Evolutionary conservation across 2,113 vertebrate species (phyloP).

Genomic region (Meles meles): DNA sequence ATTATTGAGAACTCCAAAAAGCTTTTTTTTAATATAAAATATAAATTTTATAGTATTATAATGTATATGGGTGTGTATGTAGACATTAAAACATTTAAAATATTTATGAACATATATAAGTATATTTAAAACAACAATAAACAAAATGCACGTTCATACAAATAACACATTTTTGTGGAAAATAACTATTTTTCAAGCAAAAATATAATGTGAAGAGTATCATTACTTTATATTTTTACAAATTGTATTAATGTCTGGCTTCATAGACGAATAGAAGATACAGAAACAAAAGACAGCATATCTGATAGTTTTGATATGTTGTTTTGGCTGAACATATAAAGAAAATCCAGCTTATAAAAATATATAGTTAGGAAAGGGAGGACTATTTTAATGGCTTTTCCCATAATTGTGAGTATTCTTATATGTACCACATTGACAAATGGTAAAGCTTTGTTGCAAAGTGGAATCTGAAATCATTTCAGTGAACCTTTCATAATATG

Average conservation of each 20-base stretch:
- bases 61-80: background rate
- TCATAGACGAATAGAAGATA: background rate
- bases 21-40: too few relatives aligned
- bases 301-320: background rate
- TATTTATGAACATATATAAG: background rate
- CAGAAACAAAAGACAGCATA: background rate
- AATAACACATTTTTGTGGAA: background rate
- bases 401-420: background rate
- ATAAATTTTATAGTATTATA: background rate
- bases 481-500: background rate
- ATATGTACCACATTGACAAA: background rate
- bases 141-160: background rate
- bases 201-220: background rate
- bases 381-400: background rate
- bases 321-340: background rate
- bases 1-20: background rate
- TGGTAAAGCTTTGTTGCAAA: background rate
- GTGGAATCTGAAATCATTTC: background rate
- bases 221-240: background rate
- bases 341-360: background rate
- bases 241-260: background rate
- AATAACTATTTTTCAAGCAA: background rate
- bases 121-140: background rate
- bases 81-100: background rate
- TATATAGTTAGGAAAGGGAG: background rate